phyloP scores from a whole-genome alignment of 2,797 vertebrate species.

The Chaenodraco wilsoni region DNA sequence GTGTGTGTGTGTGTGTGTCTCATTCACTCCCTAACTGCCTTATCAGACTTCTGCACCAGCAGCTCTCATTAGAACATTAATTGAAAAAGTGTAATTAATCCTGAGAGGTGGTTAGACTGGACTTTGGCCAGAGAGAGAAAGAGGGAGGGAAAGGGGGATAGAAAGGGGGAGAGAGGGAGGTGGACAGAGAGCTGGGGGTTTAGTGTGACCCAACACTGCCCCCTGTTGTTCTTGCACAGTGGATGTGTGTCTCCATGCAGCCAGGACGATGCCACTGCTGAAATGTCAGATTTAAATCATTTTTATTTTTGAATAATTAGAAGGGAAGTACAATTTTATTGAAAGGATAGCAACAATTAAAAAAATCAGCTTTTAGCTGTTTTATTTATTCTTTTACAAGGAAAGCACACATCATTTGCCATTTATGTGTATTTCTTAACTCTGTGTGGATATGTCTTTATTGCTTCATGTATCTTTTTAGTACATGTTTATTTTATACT shows the following conservation, averaged over 20 bases:
- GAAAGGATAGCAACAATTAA: background rate
- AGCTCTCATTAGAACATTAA: conserved; percentile 87
- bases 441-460: background rate
- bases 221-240: conserved; percentile 74
- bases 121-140: conserved; percentile 77
- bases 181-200: conserved; percentile 46
- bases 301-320: background rate
- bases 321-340: background rate
- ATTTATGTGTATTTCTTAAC: background rate
- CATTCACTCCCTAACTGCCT: conserved; percentile 76
- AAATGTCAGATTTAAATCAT: background rate
- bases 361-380: background rate
- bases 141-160: conserved; percentile 19
- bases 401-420: background rate
- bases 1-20: conserved; percentile 40
- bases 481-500: background rate
- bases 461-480: background rate
- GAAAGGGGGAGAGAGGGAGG: conserved; percentile 21
- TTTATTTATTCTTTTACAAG: background rate
- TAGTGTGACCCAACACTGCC: conserved; percentile 84
- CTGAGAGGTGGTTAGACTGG: conserved; percentile 82
- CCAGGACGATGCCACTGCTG: background rate
- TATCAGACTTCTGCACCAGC: conserved; percentile 85
- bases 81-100: conserved; percentile 91
- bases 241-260: conserved; percentile 8